These are phyloP conservation scores for Callipepla squamata DNA, from an alignment of 2,113 vertebrate species.

Conservation along the genomic window DNA sequence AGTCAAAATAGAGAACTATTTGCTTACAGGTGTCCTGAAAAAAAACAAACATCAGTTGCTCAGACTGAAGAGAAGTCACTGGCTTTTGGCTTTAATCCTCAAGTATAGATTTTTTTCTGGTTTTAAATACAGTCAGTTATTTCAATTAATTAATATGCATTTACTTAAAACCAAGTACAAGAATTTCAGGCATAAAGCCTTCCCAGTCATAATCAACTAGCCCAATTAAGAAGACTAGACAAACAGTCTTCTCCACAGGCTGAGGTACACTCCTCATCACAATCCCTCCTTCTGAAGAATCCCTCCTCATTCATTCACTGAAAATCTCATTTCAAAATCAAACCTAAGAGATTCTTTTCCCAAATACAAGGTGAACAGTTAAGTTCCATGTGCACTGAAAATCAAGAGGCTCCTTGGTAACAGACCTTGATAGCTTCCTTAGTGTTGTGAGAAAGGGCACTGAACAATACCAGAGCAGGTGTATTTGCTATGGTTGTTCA, in stretches of 20 bases:
- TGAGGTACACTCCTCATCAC: background rate
- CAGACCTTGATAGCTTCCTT: background rate
- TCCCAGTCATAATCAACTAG: background rate
- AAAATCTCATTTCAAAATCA: background rate
- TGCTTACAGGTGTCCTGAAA: background rate
- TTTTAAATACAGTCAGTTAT: background rate
- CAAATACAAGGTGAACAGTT: background rate
- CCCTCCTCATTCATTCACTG: background rate
- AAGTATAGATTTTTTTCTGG: background rate
- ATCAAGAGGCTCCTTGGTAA: background rate
- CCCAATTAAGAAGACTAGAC: background rate
- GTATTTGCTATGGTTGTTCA: background rate
- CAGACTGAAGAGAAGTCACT: background rate
- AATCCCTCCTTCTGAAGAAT: background rate
- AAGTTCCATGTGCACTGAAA: background rate
- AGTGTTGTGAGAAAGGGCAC: background rate
- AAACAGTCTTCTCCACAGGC: background rate
- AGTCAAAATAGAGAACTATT: background rate
- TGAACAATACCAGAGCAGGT: background rate
- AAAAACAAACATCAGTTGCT: background rate
- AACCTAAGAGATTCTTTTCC: background rate
- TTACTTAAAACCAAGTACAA: background rate
- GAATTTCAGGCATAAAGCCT: background rate
- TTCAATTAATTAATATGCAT: background rate
- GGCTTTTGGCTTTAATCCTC: fast-evolving